Evolutionary conservation across 37 sponge, comb jelly and placozoan species (phyloP), one percentile per base, ranked within the genome.

Genomic region (Halichondria panicea): DNA sequence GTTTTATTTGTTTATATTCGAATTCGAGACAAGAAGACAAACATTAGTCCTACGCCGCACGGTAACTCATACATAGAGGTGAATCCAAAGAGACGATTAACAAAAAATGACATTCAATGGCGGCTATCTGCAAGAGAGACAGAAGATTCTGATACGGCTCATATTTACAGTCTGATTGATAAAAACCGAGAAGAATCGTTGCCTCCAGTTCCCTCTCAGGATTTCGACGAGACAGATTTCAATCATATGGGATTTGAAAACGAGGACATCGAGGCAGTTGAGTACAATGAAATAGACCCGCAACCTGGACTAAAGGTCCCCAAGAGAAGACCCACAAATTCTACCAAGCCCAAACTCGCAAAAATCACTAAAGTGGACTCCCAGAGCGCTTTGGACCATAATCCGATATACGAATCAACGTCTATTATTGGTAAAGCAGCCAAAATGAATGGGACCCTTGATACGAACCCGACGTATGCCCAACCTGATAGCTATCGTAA

Each of bases 81-180:
- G 52, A 15, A 15, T 48, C 52, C 42, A 22, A 24, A 68, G 13
- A 35, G 57, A 25, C 24, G 63, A 25, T 38, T 43, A 22, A 75
- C 75, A 9, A 60, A 44, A 42, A 46, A 25, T 13, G 75, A 75
- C 46, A 75, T 75, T 43, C 63, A 61, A 19, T 75, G 75, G 75
- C 62, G 62, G 45, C 31, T 75, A 3, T 30, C 61, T 42, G 63
- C 9, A 5, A 30, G 7, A 8, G 48, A 71, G 13, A 52, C 50
- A 31, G 37, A 6, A 31, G 35, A 8, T 48, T 18, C 13, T 31
- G 40, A 64, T 11, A 8, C 35, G 11, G 52, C 13, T 48, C 63
- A 34, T 4, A 70, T 52, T 9, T 52, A 70, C 54, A 28, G 5
- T 31, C 54, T 27, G 1, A 32, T 46, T n/a, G 60, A 58, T 25